Evolutionary conservation across 2,113 vertebrate species (phyloP), one percentile per base, ranked within the genome.

Genomic region (Trogon surrucura): DNA sequence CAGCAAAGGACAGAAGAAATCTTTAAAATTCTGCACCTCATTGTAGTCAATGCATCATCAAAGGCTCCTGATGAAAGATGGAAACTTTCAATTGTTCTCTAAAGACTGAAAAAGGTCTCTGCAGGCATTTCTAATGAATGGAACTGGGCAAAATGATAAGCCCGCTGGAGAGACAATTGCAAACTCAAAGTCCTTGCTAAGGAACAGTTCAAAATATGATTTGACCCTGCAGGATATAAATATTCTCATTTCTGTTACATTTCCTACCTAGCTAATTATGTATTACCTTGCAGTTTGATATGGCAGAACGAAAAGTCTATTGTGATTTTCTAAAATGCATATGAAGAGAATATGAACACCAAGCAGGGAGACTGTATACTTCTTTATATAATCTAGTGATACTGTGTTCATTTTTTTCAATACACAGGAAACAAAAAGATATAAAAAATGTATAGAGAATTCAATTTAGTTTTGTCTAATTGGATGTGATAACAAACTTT

Each of bases 111-210:
- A 93, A 95, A 80, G 22, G 70, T 89, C 90, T 96, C 89, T 85
- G 71, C 86, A 87, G 91, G 89, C 56, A 75, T 91, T 74, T 88
- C 41, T 89, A 85, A 87, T 96, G 54, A 96, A 95, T 92, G 91
- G 78, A 89, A 80, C 62, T 20, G 16, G 27, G 60, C 29, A n/a
- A 92, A 89, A 93, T 91, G 7, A 7, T 30, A 91, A 90, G n/a
- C 84, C 53, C 80, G 29, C 19, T 80, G 62, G 91, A 91, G 29
- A 91, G 74, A 77, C 65, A 74, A 95, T 67, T 83, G 57, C 44
- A 85, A 80, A 85, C 67, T 83, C 57, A 53, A 88, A 94, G 45
- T 80, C 45, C 30, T 75, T 82, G 21, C 79, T 75, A 74, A 78
- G 41, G 67, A 93, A 48, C 34, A 62, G 79, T 92, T 96, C 77